Base-by-base conservation (phyloP, 2,888 invertebrate genomes). In the Phaonia tiefii region DNA sequence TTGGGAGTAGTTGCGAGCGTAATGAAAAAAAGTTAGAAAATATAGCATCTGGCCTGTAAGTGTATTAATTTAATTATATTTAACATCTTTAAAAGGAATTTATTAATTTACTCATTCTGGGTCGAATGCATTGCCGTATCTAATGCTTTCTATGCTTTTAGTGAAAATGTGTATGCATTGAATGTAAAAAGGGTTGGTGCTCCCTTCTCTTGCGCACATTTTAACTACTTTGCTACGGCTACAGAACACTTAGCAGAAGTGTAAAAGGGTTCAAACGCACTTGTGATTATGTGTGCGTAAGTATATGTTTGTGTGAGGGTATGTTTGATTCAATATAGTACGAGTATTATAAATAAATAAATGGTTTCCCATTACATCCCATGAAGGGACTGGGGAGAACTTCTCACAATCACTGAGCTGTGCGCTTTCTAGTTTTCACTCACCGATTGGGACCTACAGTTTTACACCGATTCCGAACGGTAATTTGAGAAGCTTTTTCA, bases 61-160 rank as follows among this genome's bases (percentile, higher is more conserved):
- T 77, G 66, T 39, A 67, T 77, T 77, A 72, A 77, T 77, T 66
- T 49, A 72, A 71, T 76, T 76, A 76, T 58, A 66, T 49, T 77
- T 49, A 71, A 77, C 67, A 77, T 15, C 15, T 71, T 77, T 77
- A 58, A 77, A 69, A 63, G 60, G 44, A 78, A 73, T 42, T 39
- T 13, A 22, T 54, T 31, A 17, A 1, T n/a, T 26, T 60, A 11
- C 17, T 20, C 37, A 39, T 8, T 31, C 31, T 31, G 8, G 3
- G 31, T 31, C 1, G 15, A n/a, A 15, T 15, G 11, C 5, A 13
- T 20, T 63, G n/a, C 42, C 10, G 42, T 20, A 63, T 42, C 39
- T 60, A 44, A 72, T 63, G 51, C 49, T 60, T 56, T 58, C 42
- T n/a, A 26, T 26, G 39, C 51, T 42, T 44, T 25, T 63, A 69